Conservation (phyloP, 2,113 vertebrate genomes). For the Maccullochella peelii region DNA sequence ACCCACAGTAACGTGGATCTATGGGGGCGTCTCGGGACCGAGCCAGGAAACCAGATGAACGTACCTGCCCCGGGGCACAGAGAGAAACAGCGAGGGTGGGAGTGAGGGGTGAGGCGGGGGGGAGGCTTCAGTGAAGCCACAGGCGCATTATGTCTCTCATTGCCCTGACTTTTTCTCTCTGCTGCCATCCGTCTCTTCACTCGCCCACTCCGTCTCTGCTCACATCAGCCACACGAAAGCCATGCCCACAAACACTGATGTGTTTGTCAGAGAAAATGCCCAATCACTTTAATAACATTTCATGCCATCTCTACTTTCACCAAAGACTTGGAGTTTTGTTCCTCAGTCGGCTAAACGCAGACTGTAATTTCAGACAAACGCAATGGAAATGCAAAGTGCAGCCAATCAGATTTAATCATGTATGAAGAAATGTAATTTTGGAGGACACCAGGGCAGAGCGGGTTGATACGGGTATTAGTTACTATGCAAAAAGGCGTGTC, state of each 20-base stretch:
- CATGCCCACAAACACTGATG: constrained; percentile 69
- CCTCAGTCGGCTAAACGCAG: constrained; percentile 62
- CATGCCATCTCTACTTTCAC: constrained; percentile 81
- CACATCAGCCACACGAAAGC: constrained; percentile 63
- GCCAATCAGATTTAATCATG: constrained; percentile 84
- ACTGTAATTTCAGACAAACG: constrained; percentile 78
- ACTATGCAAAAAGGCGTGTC: constrained; percentile 80
- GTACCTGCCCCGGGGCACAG: constrained; percentile 73
- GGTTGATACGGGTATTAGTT: constrained; percentile 78
- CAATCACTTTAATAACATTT: constrained; percentile 81
- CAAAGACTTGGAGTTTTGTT: constrained; percentile 65
- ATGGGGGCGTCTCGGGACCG: constrained; percentile 75
- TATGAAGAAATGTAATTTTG: constrained; percentile 84
- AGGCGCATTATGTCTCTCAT: constrained; percentile 71
- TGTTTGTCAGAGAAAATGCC: constrained; percentile 77
- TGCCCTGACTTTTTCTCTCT: constrained; percentile 65
- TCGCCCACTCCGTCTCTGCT: constrained; percentile 64
- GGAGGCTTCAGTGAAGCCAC: constrained; percentile 58
- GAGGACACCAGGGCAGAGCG: constrained; percentile 79
- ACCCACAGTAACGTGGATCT: constrained; percentile 77
- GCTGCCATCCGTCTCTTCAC: constrained; percentile 66
- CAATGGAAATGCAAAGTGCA: constrained; percentile 76
- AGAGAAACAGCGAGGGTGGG: constrained; percentile 46
- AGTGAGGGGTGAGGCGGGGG: background rate
- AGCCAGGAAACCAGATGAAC: constrained; percentile 80